Conservation (phyloP, 2,888 invertebrate genomes). For the Dicycla oo region DNA sequence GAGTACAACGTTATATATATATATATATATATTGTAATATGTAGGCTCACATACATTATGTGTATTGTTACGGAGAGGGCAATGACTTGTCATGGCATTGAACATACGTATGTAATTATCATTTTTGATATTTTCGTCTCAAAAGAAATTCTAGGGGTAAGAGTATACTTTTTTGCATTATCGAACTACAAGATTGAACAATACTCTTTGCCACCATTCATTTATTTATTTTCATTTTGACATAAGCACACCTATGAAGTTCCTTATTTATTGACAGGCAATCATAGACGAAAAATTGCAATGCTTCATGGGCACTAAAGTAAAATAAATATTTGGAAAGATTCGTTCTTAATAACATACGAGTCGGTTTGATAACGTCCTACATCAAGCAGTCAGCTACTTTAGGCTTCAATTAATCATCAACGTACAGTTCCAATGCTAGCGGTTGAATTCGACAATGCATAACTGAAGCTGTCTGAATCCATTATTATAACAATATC, state of each 20-base stretch:
- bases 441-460: not conserved
- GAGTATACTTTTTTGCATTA: not conserved
- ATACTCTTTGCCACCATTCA: too few relatives aligned
- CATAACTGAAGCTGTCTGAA: not conserved
- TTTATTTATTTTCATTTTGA: too few relatives aligned
- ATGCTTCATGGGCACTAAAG: too few relatives aligned
- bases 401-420: not conserved
- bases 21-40: too few relatives aligned
- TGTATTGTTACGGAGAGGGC: slow-evolving; percentile 17
- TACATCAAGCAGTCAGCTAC: not conserved
- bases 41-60: not conserved
- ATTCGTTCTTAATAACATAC: too few relatives aligned
- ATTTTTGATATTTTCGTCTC: not conserved
- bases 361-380: too few relatives aligned
- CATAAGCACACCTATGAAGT: too few relatives aligned
- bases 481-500: too few relatives aligned
- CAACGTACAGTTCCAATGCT: not conserved
- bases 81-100: slow-evolving; percentile 43
- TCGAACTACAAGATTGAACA: not conserved
- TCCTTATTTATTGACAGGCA: too few relatives aligned
- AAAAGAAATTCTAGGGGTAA: not conserved
- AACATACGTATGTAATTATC: not conserved
- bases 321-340: too few relatives aligned
- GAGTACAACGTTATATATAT: not conserved
- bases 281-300: too few relatives aligned